A percentile compares a stretch with the other conserved stretches of the same genome.
These are phyloP conservation scores for Daktulosphaira vitifoliae DNA, from an alignment of 1,140 invertebrate species.

Conservation along the genomic window DNA sequence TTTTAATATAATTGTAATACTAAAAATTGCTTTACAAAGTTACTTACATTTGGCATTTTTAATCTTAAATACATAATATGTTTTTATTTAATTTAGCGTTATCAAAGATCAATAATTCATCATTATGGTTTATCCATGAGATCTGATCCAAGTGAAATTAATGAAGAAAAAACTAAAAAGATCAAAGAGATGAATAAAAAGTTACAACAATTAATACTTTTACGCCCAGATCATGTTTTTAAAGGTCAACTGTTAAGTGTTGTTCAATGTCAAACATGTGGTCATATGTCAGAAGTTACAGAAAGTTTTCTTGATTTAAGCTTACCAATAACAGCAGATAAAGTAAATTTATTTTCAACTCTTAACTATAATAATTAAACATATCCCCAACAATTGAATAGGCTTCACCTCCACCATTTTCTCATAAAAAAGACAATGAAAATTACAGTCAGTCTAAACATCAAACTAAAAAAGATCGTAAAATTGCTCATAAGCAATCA, in stretches of 20 bases:
- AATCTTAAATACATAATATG: too few relatives aligned
- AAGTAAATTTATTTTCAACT: constrained; percentile 40
- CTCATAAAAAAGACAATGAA: constrained; percentile 46
- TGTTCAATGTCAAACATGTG: constrained; percentile 79
- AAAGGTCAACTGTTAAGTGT: constrained; percentile 82
- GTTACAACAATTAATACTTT: constrained; percentile 36
- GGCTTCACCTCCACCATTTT: constrained; percentile 51
- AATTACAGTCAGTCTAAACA: constrained; percentile 50
- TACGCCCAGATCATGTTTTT: constrained; percentile 55
- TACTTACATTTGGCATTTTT: too few relatives aligned
- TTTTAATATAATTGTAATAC: too few relatives aligned
- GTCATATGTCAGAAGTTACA: constrained; percentile 70
- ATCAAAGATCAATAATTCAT: constrained; percentile 64
- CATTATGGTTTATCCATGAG: constrained; percentile 59
- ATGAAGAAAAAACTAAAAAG: constrained; percentile 62
- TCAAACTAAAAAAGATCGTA: constrained; percentile 59
- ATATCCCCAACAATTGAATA: neutral
- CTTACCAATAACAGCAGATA: constrained; percentile 69
- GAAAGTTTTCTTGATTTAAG: constrained; percentile 93
- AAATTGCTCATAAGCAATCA: constrained; percentile 50
- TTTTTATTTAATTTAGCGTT: constrained; percentile 55
- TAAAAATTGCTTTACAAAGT: too few relatives aligned
- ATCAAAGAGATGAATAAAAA: constrained; percentile 48
- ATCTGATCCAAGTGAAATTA: constrained; percentile 57
- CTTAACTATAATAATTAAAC: too few relatives aligned